Evolutionary conservation across 2,797 vertebrate genomes (phyloP).

Genomic region (Enteromius viviparus): DNA sequence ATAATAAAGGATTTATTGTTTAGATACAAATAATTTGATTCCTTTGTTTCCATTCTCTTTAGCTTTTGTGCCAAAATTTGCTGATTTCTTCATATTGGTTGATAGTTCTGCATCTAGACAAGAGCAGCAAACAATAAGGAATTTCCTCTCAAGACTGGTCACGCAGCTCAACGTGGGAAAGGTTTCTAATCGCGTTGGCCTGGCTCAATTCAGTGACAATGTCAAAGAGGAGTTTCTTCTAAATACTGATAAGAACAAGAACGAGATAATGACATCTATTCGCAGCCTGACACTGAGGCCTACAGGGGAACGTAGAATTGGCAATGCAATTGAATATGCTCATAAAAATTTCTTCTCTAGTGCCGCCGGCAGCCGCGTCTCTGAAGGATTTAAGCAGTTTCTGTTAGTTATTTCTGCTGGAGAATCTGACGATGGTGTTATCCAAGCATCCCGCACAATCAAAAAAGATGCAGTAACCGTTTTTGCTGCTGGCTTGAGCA

Average conservation of each 20-base stretch:
- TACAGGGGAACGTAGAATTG: conserved; percentile 66
- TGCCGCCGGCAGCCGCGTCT: conserved; percentile 72
- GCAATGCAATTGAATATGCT: conserved; percentile 72
- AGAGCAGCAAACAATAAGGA: conserved; percentile 37
- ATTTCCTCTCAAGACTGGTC: conserved; percentile 52
- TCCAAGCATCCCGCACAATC: conserved; percentile 66
- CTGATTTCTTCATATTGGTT: conserved; percentile 84
- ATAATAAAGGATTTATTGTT: not conserved
- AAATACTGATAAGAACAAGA: conserved; percentile 70
- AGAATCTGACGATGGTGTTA: conserved; percentile 71
- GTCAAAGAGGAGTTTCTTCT: conserved; percentile 77
- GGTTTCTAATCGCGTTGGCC: conserved; percentile 74
- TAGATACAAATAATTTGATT: not conserved
- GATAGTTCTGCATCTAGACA: conserved; percentile 66
- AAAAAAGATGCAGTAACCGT: conserved; percentile 74
- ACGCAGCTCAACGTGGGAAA: conserved; percentile 73
- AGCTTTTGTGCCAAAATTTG: conserved; percentile 75
- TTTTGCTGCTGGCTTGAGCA: conserved; percentile 70
- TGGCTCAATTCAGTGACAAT: conserved; percentile 77
- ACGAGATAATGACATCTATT: conserved; percentile 62
- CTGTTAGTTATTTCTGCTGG: conserved; percentile 79
- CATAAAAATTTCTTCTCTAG: conserved; percentile 70
- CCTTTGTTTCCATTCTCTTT: conserved; percentile 38
- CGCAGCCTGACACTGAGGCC: conserved; percentile 59
- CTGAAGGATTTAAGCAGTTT: conserved; percentile 74